Base-by-base conservation (phyloP, 1,140 invertebrate genomes). In the Drosophila kikkawai region DNA sequence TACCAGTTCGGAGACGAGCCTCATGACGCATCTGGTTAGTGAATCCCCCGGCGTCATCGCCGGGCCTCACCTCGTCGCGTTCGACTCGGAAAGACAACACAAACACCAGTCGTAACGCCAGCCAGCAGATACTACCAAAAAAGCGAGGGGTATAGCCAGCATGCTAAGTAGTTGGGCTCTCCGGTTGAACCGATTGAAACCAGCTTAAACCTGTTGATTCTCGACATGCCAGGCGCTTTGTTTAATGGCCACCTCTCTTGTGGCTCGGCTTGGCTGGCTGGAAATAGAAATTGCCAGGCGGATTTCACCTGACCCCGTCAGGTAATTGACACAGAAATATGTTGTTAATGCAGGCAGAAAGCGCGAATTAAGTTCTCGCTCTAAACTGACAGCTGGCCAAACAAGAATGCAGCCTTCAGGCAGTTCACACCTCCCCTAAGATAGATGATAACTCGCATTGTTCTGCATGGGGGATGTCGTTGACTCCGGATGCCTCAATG, bases 141-240 rank as follows among this genome's bases (percentile, higher is more conserved):
- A 29, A 34, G 26, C 48, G 68, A 59, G 36, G 53, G 37, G n/a
- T 19, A 42, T 45, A 55, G 29, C 22, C 45, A 67, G 50, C 55
- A 76, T 81, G 55, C 61, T 79, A 82, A 79, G 58, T 61, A 68
- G 74, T 57, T 64, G 61, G 51, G 66, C 68, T 75, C 60, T 39
- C 57, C 45, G 32, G 59, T 13, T n/a, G 22, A 67, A 60, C 80
- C 61, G 80, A 83, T 70, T 73, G 53, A 63, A 87, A 80, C 84
- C 77, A 70, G 83, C 83, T 87, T 71, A 50, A 88, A 88, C 83
- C 83, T 78, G 84, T 73, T 75, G 60, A 71, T 74, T 55, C 51
- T 66, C 44, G 39, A 56, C 47, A 37, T 53, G 53, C 41, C 59
- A 42, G 74, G 41, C 53, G 39, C 48, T 75, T 73, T 26, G 34